A percentile compares a stretch with the other conserved stretches of the same genome.
phyloP scores from a whole-genome alignment of 1,140 invertebrate species.

The Phthorimaea operculella region DNA sequence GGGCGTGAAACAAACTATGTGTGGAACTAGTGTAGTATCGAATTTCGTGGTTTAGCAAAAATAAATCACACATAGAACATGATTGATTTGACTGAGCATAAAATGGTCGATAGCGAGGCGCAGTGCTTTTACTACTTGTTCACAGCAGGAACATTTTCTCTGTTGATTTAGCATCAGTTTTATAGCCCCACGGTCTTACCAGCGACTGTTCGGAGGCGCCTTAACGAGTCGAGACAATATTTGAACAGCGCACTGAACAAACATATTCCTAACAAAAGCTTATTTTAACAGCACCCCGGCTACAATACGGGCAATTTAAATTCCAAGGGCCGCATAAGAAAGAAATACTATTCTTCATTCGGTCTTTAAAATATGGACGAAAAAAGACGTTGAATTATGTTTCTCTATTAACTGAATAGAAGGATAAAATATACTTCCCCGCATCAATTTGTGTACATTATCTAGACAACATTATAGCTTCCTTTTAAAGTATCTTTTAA shows the following conservation, averaged over 20 bases:
- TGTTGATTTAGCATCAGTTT: conserved; percentile 15
- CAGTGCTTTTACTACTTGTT: no score
- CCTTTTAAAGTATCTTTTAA: background rate
- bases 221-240: conserved; percentile 18
- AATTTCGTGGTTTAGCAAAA: no score
- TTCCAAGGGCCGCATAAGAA: background rate
- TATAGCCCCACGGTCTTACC: conserved; percentile 14
- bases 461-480: background rate
- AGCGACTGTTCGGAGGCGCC: conserved; percentile 14
- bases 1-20: no score
- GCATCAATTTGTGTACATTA: background rate
- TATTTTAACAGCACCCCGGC: conserved; percentile 8
- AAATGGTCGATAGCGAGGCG: no score
- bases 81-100: no score
- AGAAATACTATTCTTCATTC: background rate
- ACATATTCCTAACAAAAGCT: conserved; percentile 16
- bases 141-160: no score
- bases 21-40: no score
- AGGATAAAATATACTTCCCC: background rate
- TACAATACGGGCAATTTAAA: conserved; percentile 1
- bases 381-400: background rate
- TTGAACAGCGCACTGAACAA: conserved; percentile 21
- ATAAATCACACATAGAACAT: no score
- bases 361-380: background rate
- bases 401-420: background rate